Base-by-base conservation (phyloP, 1,140 invertebrate species). In the Galleria mellonella region DNA sequence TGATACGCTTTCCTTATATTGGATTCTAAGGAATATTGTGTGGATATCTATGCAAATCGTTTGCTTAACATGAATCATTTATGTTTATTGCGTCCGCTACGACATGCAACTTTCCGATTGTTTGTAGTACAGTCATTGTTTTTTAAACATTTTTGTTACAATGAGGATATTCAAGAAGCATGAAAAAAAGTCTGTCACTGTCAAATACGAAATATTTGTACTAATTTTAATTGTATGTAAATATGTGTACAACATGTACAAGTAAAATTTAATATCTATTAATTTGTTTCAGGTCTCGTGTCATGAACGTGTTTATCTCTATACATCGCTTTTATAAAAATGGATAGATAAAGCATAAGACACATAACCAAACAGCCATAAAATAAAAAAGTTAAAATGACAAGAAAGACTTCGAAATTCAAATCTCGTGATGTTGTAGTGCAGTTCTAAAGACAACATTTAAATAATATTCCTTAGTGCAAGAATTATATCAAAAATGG, bases 401-500 rank as follows among this genome's bases (percentile, higher is more conserved):
- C 47, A 42, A 49, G 28, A 45, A 40, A 45, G 37, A 17, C 33
- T 54, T 54, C 46, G 8, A 44, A 54, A 48, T 54, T 54, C 27
- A 54, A 54, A 48, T 37, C 10, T 17, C 43, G 44, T 46, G 47
- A 50, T 32, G 35, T 37, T 37, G 28, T 51, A 43, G 36, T 43
- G 40, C 9, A 32, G 50, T 46, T 31, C 0, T 27, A 30, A 36
- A 9, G 12, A 32, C 38, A 46, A 46, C 33, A 44, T 50, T 40
- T 48, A 42, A 3, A 23, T 6, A 23, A 45, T 14, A 41, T 41
- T 46, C 35, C 39, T 12, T 47, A 47, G 33, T 32, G 48, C 37
- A 32, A 48, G 23, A 51, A 61, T 46, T 39, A 39, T 50, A 38
- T 52, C 7, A 15, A 40, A 45, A 7, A 52, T 51, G 51, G 53